phyloP scores from a whole-genome alignment of 2,888 invertebrate genomes.

The Empis stercorea region DNA sequence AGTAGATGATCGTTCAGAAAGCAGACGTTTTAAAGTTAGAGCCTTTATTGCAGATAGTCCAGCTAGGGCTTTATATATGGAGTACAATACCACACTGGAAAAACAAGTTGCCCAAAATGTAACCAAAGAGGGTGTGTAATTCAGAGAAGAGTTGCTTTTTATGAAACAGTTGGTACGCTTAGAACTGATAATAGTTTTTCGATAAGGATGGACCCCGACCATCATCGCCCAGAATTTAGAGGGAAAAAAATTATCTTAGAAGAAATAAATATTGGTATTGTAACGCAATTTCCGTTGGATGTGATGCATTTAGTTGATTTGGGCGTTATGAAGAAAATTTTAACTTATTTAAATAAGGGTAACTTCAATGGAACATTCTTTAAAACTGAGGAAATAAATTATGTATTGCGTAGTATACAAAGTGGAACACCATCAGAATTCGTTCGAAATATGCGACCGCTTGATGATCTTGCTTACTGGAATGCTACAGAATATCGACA shows the following conservation, averaged over 20 bases:
- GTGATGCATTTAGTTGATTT: too few species aligned
- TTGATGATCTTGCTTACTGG: not conserved
- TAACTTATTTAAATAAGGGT: too few species aligned
- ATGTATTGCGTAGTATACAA: not conserved
- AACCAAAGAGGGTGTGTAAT: not conserved
- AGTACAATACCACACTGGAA: not conserved
- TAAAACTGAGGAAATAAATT: too few species aligned
- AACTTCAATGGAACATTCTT: too few species aligned
- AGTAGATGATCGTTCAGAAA: not conserved
- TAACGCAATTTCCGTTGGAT: not conserved
- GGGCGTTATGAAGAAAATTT: not conserved
- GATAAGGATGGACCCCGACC: not conserved
- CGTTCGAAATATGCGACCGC: not conserved
- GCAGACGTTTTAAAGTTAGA: not conserved
- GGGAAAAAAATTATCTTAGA: not conserved
- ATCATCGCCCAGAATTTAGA: not conserved
- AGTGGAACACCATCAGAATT: not conserved
- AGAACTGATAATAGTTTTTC: not conserved
- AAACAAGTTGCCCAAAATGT: conserved; percentile 4
- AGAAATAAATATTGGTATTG: not conserved
- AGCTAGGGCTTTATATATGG: conserved; percentile 3
- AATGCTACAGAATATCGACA: too few species aligned
- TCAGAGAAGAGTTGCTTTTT: not conserved
- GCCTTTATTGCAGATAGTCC: conserved; percentile 1
- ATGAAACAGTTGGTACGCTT: not conserved